These are phyloP conservation scores for Philonicus albiceps DNA, from an alignment of 2,888 invertebrate genomes.

Conservation along the genomic window DNA sequence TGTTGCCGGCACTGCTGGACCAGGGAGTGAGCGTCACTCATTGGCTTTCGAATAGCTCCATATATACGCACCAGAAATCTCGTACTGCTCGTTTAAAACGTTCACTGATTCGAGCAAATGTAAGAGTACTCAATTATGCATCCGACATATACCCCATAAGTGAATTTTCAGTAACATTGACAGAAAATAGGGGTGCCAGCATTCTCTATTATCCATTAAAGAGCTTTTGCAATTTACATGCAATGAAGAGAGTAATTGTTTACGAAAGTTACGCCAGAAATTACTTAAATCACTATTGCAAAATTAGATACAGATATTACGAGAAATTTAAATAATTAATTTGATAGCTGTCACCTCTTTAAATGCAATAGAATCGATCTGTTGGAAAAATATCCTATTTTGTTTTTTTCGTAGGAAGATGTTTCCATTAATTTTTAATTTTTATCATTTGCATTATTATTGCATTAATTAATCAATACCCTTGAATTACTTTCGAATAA, in stretches of 20 bases:
- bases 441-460: too few species aligned
- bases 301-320: not conserved
- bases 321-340: too few species aligned
- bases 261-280: not conserved
- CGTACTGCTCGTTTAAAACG: constrained; percentile 11
- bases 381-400: too few species aligned
- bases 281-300: not conserved
- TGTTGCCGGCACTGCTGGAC: not conserved
- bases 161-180: constrained; percentile 17
- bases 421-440: too few species aligned
- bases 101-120: constrained; percentile 6
- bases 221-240: not conserved
- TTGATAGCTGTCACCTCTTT: too few species aligned
- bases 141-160: not conserved
- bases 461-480: too few species aligned
- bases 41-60: not conserved
- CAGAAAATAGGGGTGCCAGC: not conserved
- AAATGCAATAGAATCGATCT: too few species aligned
- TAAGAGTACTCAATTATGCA: constrained; percentile 20
- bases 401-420: too few species aligned
- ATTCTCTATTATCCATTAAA: not conserved
- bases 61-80: not conserved
- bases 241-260: not conserved
- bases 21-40: not conserved
- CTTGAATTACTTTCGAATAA: too few species aligned